Conservation (phyloP, 2,113 vertebrate species). For the Microtus pennsylvanicus region DNA sequence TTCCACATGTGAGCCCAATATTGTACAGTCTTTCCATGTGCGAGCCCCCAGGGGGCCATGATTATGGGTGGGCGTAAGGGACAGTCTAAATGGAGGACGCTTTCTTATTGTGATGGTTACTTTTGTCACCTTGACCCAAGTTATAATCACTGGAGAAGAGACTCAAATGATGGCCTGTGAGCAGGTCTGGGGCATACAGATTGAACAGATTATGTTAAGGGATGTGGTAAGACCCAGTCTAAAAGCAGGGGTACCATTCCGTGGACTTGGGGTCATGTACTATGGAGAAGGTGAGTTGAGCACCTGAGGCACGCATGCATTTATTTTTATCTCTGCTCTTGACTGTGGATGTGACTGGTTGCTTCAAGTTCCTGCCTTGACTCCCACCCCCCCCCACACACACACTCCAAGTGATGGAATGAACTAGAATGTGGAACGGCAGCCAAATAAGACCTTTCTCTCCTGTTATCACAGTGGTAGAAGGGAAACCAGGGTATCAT, state of each 20-base stretch:
- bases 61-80: background rate
- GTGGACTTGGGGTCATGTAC: too few relatives aligned
- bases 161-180: background rate
- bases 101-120: background rate
- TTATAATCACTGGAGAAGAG: background rate
- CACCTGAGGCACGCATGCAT: background rate
- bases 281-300: background rate
- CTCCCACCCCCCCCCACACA: background rate
- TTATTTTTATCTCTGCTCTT: background rate
- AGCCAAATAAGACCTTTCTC: background rate
- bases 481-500: background rate
- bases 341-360: background rate
- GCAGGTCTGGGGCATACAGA: background rate
- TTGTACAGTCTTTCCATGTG: background rate
- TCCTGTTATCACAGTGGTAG: background rate
- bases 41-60: background rate
- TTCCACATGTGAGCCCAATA: background rate
- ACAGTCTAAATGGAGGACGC: background rate
- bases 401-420: too few relatives aligned
- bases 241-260: accelerated
- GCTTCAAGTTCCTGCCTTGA: background rate
- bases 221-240: background rate
- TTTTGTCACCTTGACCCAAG: background rate
- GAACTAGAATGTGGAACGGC: background rate
- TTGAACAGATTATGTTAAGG: background rate